Base-by-base conservation (phyloP, 2,888 invertebrate species). In the Antitype chi region DNA sequence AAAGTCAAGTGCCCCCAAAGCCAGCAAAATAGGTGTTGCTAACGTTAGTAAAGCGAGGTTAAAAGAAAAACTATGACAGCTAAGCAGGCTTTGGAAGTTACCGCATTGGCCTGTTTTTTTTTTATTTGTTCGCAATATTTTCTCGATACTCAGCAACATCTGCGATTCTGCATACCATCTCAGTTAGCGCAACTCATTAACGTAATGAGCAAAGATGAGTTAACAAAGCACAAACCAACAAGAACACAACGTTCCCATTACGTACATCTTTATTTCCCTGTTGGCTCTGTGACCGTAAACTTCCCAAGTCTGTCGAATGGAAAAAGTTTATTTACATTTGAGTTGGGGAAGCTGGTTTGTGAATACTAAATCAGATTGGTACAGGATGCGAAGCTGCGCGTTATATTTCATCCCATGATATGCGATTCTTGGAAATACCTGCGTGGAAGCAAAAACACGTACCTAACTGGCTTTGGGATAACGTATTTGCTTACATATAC, bases 251-350 rank as follows among this genome's bases (percentile, higher is more conserved):
- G 70, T 63, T 66, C 57, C 87, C 85, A 86, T 88, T 84, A 92
- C 91, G 92, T 93, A 94, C 93, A 93, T 95, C 91, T 94, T 93
- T 93, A 95, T 95, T 93, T 94, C 94, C 94, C 94, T 57, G 89
- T 88, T 91, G 85, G 92, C 92, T 86, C 82, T 60, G 88, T 89
- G 91, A 92, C 93, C 93, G 93, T 93, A 95, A 94, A 94, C 93
- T 95, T 94, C 89, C 87, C 76, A 94, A 94, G 93, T 93, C 92
- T 90, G 92, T 91, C 91, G 92, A 93, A 94, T 94, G 94, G 94
- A 95, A 95, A 95, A 96, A 95, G 94, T 95, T 95, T 95, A 95
- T 95, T 95, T 94, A 94, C 94, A 94, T 94, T 94, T 94, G 94
- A 94, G 93, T 94, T 94, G 90, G 91, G 91, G 89, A 91, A 92